phyloP scores from a whole-genome alignment of 2,888 invertebrate species.

The Acanthosepion esculentum region DNA sequence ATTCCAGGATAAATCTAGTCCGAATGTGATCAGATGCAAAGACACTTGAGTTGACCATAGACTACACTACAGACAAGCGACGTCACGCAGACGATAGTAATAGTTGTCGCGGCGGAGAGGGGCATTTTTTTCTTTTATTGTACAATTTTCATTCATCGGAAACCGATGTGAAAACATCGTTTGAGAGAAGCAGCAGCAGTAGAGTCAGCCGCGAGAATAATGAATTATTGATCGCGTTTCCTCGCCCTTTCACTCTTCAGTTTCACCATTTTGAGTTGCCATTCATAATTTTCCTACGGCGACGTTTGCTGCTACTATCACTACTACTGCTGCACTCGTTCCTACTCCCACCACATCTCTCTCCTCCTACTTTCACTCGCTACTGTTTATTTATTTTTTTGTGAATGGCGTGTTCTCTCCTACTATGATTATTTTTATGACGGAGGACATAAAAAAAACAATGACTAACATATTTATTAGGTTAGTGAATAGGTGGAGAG shows the following conservation, averaged over 20 bases:
- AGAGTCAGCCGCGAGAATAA: background rate
- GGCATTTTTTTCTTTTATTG: background rate
- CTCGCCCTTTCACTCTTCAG: background rate
- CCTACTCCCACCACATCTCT: background rate
- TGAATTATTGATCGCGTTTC: background rate
- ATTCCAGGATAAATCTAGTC: too few species aligned
- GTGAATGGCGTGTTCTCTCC: background rate
- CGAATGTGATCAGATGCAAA: too few species aligned
- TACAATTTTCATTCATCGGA: conserved; percentile 18
- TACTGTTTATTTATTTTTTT: background rate
- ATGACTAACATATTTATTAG: too few species aligned
- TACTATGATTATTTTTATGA: too few species aligned
- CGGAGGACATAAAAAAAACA: too few species aligned
- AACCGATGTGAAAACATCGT: background rate
- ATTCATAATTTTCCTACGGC: background rate
- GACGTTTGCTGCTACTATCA: background rate
- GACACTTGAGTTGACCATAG: too few species aligned
- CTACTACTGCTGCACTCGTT: background rate
- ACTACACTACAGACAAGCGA: too few species aligned
- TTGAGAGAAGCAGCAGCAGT: background rate
- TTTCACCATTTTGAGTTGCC: background rate
- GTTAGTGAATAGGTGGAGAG: too few species aligned
- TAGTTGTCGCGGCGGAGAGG: background rate
- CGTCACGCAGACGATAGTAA: background rate
- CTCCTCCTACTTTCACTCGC: background rate